Base-by-base conservation (phyloP, 2,797 vertebrate species). In the Onychomys leucogaster region DNA sequence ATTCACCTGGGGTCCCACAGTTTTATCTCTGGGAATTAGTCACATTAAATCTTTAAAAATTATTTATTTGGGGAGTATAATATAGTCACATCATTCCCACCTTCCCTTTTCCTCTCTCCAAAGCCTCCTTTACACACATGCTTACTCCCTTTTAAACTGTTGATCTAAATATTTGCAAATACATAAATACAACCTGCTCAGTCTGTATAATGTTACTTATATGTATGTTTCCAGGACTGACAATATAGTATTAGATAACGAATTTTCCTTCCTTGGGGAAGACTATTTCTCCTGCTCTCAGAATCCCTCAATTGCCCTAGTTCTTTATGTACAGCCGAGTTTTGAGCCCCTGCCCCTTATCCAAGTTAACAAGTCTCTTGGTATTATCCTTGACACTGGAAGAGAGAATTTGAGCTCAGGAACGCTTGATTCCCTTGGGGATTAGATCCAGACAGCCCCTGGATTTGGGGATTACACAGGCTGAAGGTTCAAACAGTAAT, bases 391-490 rank as follows among this genome's bases (percentile, higher is more conserved):
- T 85, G 83, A 49, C 43, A 85, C 67, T 67, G 32, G 25, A 84
- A 90, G 29, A 76, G 34, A 63, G 59, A 59, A 17, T 89, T 76
- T 73, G 69, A 80, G 96, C 13, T 12, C 59, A 46, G 52, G 32
- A 16, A 25, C 41, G 2, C 16, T 63, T 32, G 14, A 27, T 21
- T 91, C 34, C 13, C 23, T 17, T n/a, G 52, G 13, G 10, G 8
- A 0, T 41, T 82, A 37, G 14, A 49, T 63, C 32, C n/a, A 17
- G 19, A 6, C 34, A 37, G 52, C 76, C 25, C 10, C 13, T 10
- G 7, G 10, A 16, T n/a, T 10, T 10, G 23, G 37, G 27, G 1
- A 59, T 63, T 27, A 6, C 0, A 0, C 3, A 2, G 0, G 10
- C 17, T 61, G 8, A 16, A 19, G 32, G 12, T 78, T 49, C 8